Evolutionary conservation across 1,140 invertebrate genomes (phyloP).

Genomic region (Acromyrmex echinatior): DNA sequence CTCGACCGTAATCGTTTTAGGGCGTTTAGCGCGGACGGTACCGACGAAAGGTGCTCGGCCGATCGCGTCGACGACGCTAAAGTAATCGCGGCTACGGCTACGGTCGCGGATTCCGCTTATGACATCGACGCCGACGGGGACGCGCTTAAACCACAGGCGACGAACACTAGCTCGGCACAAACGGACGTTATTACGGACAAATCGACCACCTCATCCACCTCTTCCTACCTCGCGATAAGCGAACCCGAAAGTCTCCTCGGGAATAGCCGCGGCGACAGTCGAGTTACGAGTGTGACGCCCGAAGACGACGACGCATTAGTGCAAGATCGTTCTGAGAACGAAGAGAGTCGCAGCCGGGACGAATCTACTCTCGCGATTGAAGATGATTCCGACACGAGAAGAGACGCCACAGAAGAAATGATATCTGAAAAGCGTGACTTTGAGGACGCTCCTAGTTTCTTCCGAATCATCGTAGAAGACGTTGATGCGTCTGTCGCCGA

Average conservation of each 20-base stretch:
- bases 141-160: constrained; percentile 62
- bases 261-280: constrained; percentile 63
- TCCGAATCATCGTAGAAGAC: neutral
- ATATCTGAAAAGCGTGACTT: neutral
- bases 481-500: constrained; percentile 3
- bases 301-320: constrained; percentile 45
- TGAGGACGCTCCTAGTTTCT: too few relatives aligned
- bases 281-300: constrained; percentile 52
- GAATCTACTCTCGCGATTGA: constrained; percentile 14
- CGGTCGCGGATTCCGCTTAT: constrained; percentile 68
- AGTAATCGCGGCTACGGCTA: constrained; percentile 66
- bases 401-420: neutral
- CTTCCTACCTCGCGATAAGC: constrained; percentile 69
- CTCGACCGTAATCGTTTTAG: constrained; percentile 85
- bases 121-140: constrained; percentile 62
- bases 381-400: neutral
- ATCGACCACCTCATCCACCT: constrained; percentile 71
- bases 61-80: constrained; percentile 67
- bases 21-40: constrained; percentile 74
- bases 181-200: constrained; percentile 74
- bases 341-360: constrained; percentile 39
- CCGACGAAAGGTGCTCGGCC: constrained; percentile 63
- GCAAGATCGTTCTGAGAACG: constrained; percentile 71
- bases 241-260: constrained; percentile 52
- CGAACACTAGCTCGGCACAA: constrained; percentile 49